Base-by-base conservation (phyloP, 2,888 invertebrate genomes). In the Metellina segmentata region DNA sequence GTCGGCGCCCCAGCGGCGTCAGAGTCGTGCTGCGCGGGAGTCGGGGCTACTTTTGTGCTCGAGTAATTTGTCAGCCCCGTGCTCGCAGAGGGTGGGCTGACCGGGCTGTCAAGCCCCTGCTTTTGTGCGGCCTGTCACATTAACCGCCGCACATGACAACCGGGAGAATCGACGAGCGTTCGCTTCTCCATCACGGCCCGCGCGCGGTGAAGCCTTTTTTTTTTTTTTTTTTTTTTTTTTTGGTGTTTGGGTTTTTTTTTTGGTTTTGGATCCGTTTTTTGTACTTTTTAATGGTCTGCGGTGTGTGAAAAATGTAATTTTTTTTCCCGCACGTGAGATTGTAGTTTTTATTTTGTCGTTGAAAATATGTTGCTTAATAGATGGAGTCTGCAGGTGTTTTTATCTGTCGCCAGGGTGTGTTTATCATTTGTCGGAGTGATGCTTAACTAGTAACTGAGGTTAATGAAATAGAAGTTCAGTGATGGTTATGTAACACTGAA, bases 121-220 rank as follows among this genome's bases (percentile, higher is more conserved):
- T 82, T 86, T 91, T 91, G 90, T 91, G 81, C 52, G 81, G 71
- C 52, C 86, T 91, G 90, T 91, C 90, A 91, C 86, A 90, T 85
- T 85, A 90, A 90, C 89, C 61, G 89, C 78, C 89, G 79, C 90
- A 85, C 81, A 90, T 85, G 90, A 90, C 89, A 90, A 79, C 49
- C 34, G 34, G 78, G 72, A 71, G 79, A 70, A 77, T 49, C 82
- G 74, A 77, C 61, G 75, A 83, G 83, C 52, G 69, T 49, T 70
- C 70, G 20, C 34, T 34, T 4, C 8, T 19, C 48, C 70, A 19
- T 81, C 51, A 48, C 48, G 16, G 7, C 19, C 19, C 19, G 13
- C 9, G n/a, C n/a, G 9, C 20, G 51, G 2, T 53, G 9, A n/a
- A 13, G 6, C 53, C 16, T 19, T 79, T 9, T n/a, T n/a, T n/a